Evolutionary conservation across 2,888 invertebrate genomes (phyloP), one percentile per base, ranked within the genome.

Genomic region (Monoplex corrugatus): DNA sequence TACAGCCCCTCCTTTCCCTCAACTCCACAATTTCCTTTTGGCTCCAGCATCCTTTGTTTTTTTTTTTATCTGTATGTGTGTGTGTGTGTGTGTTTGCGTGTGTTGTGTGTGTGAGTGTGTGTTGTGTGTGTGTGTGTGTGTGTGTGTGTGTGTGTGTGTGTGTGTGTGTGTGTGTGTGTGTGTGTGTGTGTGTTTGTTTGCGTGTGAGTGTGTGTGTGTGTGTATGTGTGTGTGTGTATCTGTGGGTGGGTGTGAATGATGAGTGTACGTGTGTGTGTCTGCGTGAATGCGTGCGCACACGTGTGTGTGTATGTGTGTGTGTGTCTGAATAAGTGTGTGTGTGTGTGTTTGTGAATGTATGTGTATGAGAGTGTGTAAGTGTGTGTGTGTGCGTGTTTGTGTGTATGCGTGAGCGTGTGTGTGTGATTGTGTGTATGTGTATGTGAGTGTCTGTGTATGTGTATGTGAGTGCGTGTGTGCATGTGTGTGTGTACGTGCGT

Each of bases 171-270:
- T 23, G 8, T 3, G 23, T 63, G 8, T 23, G 13, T 63, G 63
- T 16, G 23, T 16, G 23, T 16, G 23, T 16, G 23, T 63, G 63
- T 16, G 16, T 16, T 16, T 63, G 13, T 16, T 23, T 3, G 3
- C 3, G 16, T 16, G 13, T 63, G 63, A 3, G 3, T 63, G 32
- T 72, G 19, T 72, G 5, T 8, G 5, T 35, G 8, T 72, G 6
- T 72, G 6, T 8, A 2, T 13, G 10, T 72, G 80, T 43, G 80
- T 80, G 80, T 43, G 43, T 43, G 80, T 3, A 43, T 78, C 35
- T 80, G 80, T 80, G 80, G 38, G 80, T 80, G 80, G 38, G 80
- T 80, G 43, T 80, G 80, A 40, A 28, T 80, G 80, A 40, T n/a
- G n/a, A n/a, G n/a, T n/a, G n/a, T n/a, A n/a, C n/a, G 19, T 72